phyloP scores from a whole-genome alignment of 2,888 invertebrate genomes.

The Trachelus tabidus region DNA sequence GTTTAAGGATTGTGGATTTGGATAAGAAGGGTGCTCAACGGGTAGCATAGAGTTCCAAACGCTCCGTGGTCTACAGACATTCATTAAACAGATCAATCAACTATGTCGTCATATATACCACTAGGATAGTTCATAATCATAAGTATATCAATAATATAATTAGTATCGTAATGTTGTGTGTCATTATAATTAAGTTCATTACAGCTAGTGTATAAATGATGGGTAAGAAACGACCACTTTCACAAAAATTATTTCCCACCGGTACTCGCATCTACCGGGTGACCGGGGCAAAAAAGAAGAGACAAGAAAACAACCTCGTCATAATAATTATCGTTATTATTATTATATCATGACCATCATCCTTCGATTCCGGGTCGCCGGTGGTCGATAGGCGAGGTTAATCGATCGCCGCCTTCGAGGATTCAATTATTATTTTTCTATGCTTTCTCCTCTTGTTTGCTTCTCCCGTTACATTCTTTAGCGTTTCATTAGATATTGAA shows the following conservation, averaged over 20 bases:
- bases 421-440: neutral
- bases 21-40: conserved; percentile 42
- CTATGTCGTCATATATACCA: conserved; percentile 64
- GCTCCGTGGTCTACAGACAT: conserved; percentile 66
- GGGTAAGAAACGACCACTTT: conserved; percentile 65
- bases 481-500: neutral
- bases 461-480: neutral
- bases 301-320: neutral
- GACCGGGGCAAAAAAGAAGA: neutral
- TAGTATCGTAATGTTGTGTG: conserved; percentile 59
- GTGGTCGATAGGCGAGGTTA: neutral
- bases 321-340: neutral
- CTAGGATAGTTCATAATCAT: conserved; percentile 64
- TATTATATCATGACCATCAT: neutral
- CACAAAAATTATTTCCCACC: conserved; percentile 55
- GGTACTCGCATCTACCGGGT: conserved; percentile 26
- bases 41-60: conserved; percentile 66
- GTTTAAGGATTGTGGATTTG: conserved; percentile 21
- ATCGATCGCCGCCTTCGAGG: neutral
- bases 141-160: conserved; percentile 66
- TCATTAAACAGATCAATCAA: conserved; percentile 66
- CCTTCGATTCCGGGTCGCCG: neutral
- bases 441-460: neutral
- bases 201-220: conserved; percentile 66
- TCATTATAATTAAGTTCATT: conserved; percentile 52